Conservation (phyloP, 2,888 invertebrate genomes). For the Chymomyza caudatula region DNA sequence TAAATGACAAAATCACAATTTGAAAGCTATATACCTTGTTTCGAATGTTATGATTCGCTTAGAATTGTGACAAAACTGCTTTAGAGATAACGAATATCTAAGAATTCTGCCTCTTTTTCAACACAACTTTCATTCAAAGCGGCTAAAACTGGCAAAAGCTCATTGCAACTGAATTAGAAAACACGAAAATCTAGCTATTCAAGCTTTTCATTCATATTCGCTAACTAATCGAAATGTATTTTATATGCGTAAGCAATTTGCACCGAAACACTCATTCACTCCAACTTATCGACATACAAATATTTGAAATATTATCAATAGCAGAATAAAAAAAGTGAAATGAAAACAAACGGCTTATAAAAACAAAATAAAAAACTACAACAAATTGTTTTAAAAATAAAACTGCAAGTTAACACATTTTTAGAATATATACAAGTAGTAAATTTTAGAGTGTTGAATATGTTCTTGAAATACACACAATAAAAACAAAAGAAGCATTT, state of each 20-base stretch:
- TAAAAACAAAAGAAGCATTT: not conserved
- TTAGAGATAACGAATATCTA: too few species aligned
- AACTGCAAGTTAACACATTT: not conserved
- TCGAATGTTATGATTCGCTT: too few species aligned
- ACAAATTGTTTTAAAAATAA: not conserved
- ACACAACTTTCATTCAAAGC: too few species aligned
- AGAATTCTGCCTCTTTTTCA: too few species aligned
- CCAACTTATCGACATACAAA: not conserved
- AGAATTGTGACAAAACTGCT: too few species aligned
- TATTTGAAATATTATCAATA: conserved; percentile 1
- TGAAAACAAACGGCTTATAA: not conserved
- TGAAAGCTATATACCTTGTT: too few species aligned
- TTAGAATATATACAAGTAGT: not conserved
- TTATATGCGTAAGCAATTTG: not conserved
- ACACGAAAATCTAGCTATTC: not conserved
- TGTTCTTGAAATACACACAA: not conserved
- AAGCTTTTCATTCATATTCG: not conserved
- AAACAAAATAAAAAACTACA: not conserved
- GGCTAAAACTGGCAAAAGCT: not conserved
- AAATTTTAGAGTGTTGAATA: not conserved
- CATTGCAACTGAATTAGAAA: not conserved
- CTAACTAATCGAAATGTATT: not conserved
- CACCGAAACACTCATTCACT: not conserved
- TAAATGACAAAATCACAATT: too few species aligned
- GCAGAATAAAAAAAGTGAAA: conserved; percentile 7